Evolutionary conservation across 2,113 vertebrate species (phyloP).

Genomic region (Perca fluviatilis): DNA sequence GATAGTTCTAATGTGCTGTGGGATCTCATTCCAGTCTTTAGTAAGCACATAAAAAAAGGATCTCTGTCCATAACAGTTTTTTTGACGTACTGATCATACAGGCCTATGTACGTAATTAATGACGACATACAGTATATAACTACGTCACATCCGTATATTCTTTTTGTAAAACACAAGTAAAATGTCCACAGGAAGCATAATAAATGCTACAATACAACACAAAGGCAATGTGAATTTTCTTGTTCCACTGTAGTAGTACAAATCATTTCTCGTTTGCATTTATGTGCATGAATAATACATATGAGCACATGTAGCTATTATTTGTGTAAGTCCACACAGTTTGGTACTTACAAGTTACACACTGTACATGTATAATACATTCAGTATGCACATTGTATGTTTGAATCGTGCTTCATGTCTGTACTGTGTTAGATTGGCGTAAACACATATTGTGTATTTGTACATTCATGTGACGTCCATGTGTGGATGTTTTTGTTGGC

Average conservation of each 20-base stretch:
- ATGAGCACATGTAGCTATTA: not conserved
- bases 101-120: not conserved
- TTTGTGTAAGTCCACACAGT: not conserved
- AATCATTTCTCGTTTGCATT: not conserved
- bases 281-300: conserved; percentile 23
- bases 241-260: not conserved
- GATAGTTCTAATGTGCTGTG: too few species aligned
- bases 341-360: not conserved
- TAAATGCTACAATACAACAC: not conserved
- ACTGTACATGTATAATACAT: not conserved
- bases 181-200: not conserved
- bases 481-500: not conserved
- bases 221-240: not conserved
- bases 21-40: too few species aligned
- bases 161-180: too few species aligned
- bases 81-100: not conserved
- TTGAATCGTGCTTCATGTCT: not conserved
- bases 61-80: too few species aligned
- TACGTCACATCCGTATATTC: too few species aligned
- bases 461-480: not conserved
- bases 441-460: not conserved
- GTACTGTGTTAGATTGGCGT: too few species aligned
- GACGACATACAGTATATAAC: not conserved
- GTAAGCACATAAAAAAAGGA: too few species aligned
- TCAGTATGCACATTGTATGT: not conserved